Percentiles rank a stretch among this genome's conserved stretches.
phyloP scores from a whole-genome alignment of 2,888 invertebrate species.

The Eupithecia exiguata region DNA sequence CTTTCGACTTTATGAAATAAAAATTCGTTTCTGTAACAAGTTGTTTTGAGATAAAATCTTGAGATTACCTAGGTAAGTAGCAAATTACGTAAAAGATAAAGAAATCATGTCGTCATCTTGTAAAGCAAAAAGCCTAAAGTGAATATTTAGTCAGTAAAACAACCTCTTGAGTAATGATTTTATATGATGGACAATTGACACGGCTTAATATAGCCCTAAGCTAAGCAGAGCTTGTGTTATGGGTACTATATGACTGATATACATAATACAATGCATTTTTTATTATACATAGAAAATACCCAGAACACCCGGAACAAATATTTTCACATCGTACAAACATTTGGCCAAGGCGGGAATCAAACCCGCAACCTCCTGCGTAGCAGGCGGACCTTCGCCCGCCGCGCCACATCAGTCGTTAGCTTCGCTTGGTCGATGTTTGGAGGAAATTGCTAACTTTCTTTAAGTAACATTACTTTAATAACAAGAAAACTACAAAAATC shows the following conservation, averaged over 20 bases:
- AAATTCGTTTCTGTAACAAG: conserved; percentile 23
- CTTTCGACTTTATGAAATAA: conserved; percentile 18
- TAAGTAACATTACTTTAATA: background rate
- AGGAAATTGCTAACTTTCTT: background rate
- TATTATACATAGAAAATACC: too few species aligned
- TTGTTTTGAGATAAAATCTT: conserved; percentile 31
- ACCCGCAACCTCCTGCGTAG: too few species aligned
- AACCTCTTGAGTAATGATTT: background rate
- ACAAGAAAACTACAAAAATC: background rate
- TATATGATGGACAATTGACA: too few species aligned
- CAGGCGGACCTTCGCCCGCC: too few species aligned
- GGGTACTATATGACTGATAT: too few species aligned
- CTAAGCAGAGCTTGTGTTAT: too few species aligned
- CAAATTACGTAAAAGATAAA: conserved; percentile 24
- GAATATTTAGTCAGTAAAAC: background rate
- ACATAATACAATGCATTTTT: too few species aligned
- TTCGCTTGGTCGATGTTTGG: background rate
- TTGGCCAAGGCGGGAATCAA: too few species aligned
- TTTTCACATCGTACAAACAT: too few species aligned
- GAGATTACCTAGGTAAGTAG: conserved; percentile 18
- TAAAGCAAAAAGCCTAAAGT: background rate
- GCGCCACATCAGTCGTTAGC: too few species aligned
- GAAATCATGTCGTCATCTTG: conserved; percentile 19
- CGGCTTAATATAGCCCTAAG: too few species aligned
- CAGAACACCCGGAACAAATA: too few species aligned